phyloP scores from a whole-genome alignment of 2,888 invertebrate species.

The Trimorus sp. region DNA sequence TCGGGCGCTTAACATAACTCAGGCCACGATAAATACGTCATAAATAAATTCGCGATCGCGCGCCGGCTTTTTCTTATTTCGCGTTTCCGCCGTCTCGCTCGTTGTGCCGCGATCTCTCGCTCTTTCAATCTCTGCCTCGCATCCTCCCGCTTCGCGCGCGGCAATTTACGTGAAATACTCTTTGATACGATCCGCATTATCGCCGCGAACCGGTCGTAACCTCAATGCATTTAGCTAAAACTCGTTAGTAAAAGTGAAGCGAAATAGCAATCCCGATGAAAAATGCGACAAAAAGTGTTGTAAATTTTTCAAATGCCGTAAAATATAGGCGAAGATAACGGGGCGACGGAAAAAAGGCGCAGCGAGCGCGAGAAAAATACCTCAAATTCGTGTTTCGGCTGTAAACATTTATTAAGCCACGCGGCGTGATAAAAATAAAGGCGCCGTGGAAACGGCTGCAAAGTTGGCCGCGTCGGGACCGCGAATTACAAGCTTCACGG shows the following conservation, averaged over 20 bases:
- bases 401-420: too few species aligned
- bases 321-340: slow-evolving; percentile 56
- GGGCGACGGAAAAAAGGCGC: not conserved
- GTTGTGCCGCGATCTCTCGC: slow-evolving; percentile 22
- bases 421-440: too few species aligned
- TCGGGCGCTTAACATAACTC: slow-evolving; percentile 71
- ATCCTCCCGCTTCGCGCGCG: slow-evolving; percentile 48
- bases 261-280: slow-evolving; percentile 59
- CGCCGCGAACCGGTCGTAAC: slow-evolving; percentile 62
- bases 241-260: slow-evolving; percentile 63
- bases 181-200: slow-evolving; percentile 65
- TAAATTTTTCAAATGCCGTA: slow-evolving; percentile 59
- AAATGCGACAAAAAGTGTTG: slow-evolving; percentile 56
- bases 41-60: slow-evolving; percentile 66
- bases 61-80: slow-evolving; percentile 46
- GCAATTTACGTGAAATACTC: slow-evolving; percentile 65
- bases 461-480: too few species aligned
- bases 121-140: slow-evolving; percentile 43
- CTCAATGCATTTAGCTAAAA: slow-evolving; percentile 63
- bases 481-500: too few species aligned
- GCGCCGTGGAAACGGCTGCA: too few species aligned
- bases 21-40: slow-evolving; percentile 69
- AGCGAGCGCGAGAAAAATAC: too few species aligned
- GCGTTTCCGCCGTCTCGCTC: slow-evolving; percentile 37
- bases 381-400: too few species aligned